These are phyloP conservation scores for Uria aalge DNA, from an alignment of 2,113 vertebrate genomes.

Conservation along the genomic window DNA sequence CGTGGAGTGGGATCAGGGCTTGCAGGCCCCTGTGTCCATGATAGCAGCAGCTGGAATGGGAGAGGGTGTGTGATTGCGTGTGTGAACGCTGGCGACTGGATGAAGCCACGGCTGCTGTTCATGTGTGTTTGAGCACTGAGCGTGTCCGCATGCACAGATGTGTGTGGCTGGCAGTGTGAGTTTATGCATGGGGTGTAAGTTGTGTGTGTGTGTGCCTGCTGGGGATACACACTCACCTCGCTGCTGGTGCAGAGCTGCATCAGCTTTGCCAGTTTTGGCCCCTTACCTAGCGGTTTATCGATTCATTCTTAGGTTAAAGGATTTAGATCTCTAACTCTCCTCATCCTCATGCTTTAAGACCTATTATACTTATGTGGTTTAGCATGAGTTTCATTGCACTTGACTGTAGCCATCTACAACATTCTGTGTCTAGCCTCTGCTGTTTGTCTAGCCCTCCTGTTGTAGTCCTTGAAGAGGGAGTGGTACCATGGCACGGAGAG, in stretches of 20 bases:
- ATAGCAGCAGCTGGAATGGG: neutral
- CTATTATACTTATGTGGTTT: neutral
- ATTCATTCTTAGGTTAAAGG: neutral
- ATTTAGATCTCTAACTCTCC: neutral
- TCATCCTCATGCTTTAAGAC: neutral
- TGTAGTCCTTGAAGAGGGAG: neutral
- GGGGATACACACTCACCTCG: fast-evolving
- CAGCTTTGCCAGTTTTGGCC: neutral
- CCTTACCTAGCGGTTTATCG: neutral
- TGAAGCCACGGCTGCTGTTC: fast-evolving
- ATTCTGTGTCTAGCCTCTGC: neutral
- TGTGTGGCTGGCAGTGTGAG: neutral
- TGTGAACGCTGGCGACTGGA: fast-evolving
- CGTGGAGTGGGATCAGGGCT: neutral
- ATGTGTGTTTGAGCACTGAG: neutral
- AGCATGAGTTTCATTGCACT: neutral
- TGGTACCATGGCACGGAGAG: neutral
- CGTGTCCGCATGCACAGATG: no score
- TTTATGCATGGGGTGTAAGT: neutral
- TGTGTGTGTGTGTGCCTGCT: neutral
- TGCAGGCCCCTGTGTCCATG: neutral
- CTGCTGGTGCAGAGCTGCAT: neutral
- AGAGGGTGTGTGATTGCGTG: fast-evolving
- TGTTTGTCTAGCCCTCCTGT: neutral
- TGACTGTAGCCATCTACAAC: neutral